Percentiles rank a stretch among this genome's conserved stretches.
Conservation (phyloP, 2,797 vertebrate species). For the Macrochelys suwanniensis region DNA sequence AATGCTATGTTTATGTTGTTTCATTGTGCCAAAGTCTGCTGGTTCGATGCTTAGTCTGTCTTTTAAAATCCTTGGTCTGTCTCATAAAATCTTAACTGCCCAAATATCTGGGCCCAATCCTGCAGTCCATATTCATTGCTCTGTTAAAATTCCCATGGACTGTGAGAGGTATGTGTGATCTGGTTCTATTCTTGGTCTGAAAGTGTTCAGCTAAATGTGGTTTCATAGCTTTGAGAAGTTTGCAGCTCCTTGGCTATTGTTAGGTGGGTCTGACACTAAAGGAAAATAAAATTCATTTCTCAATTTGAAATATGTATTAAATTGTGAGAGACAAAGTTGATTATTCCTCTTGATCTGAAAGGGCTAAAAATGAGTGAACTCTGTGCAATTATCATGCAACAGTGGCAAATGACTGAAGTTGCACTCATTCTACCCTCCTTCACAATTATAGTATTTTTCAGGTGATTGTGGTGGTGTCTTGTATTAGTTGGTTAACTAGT, state of each 20-base stretch:
- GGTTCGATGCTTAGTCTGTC: not conserved
- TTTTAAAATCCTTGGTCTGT: not conserved
- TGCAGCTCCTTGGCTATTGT: slow-evolving; percentile 41
- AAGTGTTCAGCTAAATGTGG: not conserved
- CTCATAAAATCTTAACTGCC: not conserved
- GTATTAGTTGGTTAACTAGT: not conserved
- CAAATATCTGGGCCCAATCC: slow-evolving; percentile 23
- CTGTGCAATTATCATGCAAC: not conserved
- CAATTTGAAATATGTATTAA: slow-evolving; percentile 35
- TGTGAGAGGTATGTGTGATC: slow-evolving; percentile 45
- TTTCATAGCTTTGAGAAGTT: slow-evolving; percentile 47
- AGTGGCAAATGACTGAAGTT: not conserved
- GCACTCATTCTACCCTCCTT: not conserved
- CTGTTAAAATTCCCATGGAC: slow-evolving; percentile 32
- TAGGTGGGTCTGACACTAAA: slow-evolving; percentile 21
- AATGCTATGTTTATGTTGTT: not conserved
- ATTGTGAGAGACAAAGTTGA: slow-evolving; percentile 9
- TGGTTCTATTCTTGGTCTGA: slow-evolving; percentile 56
- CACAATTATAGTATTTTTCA: not conserved
- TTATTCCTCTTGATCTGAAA: slow-evolving; percentile 19
- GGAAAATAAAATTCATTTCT: slow-evolving; percentile 4
- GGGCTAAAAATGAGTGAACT: not conserved
- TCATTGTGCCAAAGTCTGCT: not conserved
- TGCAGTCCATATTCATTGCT: not conserved
- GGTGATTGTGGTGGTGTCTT: not conserved